Conservation (phyloP, 2,888 invertebrate genomes). For the Sphaerophoria rueppellii region DNA sequence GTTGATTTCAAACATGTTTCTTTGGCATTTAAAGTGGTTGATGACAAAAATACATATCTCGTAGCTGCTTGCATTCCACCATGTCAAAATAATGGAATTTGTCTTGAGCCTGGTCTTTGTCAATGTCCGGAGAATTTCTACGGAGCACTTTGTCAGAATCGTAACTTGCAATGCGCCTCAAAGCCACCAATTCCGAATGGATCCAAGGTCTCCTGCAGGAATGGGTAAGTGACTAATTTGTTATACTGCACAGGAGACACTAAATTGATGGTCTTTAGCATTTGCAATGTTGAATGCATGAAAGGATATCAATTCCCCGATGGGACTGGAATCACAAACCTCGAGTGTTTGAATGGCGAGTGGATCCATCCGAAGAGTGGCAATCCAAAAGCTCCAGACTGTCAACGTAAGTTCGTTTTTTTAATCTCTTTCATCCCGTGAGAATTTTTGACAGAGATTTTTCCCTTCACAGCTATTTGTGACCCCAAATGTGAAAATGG, state of each 20-base stretch:
- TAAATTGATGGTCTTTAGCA: slow-evolving; percentile 80
- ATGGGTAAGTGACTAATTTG: slow-evolving; percentile 84
- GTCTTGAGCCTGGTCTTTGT: slow-evolving; percentile 89
- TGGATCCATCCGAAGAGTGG: slow-evolving; percentile 88
- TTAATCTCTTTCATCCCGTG: background rate
- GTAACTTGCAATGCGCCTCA: slow-evolving; percentile 88
- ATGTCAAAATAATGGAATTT: slow-evolving; percentile 92
- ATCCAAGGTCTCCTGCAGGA: slow-evolving; percentile 85
- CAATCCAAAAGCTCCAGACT: slow-evolving; percentile 87
- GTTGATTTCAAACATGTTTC: slow-evolving; percentile 62
- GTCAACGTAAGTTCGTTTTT: slow-evolving; percentile 84
- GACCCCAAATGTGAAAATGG: slow-evolving; percentile 90
- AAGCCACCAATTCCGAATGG: slow-evolving; percentile 87
- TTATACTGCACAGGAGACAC: too few species aligned
- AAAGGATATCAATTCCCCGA: slow-evolving; percentile 88
- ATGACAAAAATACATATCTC: slow-evolving; percentile 73
- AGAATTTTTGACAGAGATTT: background rate
- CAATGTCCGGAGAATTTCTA: slow-evolving; percentile 88
- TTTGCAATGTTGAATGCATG: slow-evolving; percentile 87
- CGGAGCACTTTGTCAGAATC: slow-evolving; percentile 89
- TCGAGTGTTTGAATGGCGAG: slow-evolving; percentile 87
- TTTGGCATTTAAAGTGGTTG: background rate
- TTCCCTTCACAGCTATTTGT: slow-evolving; percentile 83
- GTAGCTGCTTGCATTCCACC: slow-evolving; percentile 89
- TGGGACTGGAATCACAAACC: slow-evolving; percentile 86